Evolutionary conservation across 2,888 invertebrate genomes (phyloP).

Genomic region (Taphrorychus bicolor): DNA sequence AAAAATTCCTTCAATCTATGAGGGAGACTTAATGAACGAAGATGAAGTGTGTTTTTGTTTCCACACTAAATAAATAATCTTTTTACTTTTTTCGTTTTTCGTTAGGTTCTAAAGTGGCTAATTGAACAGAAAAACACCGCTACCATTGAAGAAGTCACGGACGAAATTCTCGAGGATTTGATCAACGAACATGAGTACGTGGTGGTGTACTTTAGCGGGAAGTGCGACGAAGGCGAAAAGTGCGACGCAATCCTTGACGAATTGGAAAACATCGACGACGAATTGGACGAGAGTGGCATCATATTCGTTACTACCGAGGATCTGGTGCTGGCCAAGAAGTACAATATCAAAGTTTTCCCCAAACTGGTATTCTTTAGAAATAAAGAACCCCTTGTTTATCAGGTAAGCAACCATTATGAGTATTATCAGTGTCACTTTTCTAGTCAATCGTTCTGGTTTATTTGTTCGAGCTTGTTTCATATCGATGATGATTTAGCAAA

Average conservation of each 20-base stretch:
- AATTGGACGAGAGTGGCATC: conserved; percentile 90
- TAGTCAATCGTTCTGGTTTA: no score
- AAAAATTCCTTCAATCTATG: conserved; percentile 89
- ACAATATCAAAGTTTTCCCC: conserved; percentile 85
- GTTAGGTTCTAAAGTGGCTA: conserved; percentile 89
- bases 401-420: conserved; percentile 28
- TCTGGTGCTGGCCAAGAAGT: conserved; percentile 77
- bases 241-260: conserved; percentile 87
- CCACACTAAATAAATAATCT: no score
- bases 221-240: conserved; percentile 83
- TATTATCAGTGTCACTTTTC: not conserved
- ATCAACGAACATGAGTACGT: conserved; percentile 93
- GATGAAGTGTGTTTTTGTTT: conserved; percentile 80
- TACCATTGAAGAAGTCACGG: conserved; percentile 93
- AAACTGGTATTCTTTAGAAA: conserved; percentile 90
- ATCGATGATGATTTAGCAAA: no score
- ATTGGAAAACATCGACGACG: conserved; percentile 91
- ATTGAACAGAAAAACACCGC: conserved; percentile 87
- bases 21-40: conserved; percentile 90
- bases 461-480: no score
- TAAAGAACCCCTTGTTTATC: conserved; percentile 83
- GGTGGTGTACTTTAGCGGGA: conserved; percentile 91
- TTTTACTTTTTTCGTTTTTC: no score
- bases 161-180: conserved; percentile 84
- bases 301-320: conserved; percentile 95